phyloP scores from a whole-genome alignment of 2,888 invertebrate species.

The Diadegma fenestrale region DNA sequence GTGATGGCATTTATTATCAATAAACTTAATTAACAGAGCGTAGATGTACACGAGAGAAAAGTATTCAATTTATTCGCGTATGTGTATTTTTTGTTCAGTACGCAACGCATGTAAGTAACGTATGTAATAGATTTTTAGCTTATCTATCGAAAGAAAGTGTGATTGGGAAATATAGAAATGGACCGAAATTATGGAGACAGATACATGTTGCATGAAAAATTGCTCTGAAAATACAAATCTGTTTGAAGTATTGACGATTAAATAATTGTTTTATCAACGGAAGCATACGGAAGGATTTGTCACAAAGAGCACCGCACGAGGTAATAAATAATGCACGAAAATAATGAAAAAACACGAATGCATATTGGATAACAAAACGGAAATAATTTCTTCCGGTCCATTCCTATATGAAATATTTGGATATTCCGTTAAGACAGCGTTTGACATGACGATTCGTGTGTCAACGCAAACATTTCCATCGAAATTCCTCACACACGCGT shows the following conservation, averaged over 20 bases:
- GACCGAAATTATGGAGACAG: conserved; percentile 68
- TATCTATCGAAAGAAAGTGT: conserved; percentile 77
- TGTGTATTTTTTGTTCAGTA: conserved; percentile 76
- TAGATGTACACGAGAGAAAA: conserved; percentile 84
- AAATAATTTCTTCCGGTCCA: conserved; percentile 60
- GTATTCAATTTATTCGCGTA: conserved; percentile 81
- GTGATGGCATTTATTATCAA: conserved; percentile 85
- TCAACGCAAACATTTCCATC: conserved; percentile 29
- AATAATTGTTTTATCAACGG: neutral
- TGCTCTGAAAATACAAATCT: conserved; percentile 14
- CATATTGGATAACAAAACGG: conserved; percentile 22
- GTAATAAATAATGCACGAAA: conserved; percentile 10
- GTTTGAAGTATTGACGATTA: conserved; percentile 23
- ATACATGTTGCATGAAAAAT: conserved; percentile 32
- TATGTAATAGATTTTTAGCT: conserved; percentile 80
- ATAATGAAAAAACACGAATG: conserved; percentile 18
- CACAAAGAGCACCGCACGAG: neutral
- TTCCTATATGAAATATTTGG: conserved; percentile 71
- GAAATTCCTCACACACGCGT: conserved; percentile 51
- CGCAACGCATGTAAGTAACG: conserved; percentile 78
- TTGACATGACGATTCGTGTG: conserved; percentile 10
- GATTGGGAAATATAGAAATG: conserved; percentile 79
- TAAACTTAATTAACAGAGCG: conserved; percentile 85
- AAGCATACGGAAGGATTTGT: neutral
- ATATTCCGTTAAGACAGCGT: conserved; percentile 54